phyloP scores from a whole-genome alignment of 2,113 vertebrate genomes.

The Gila orcuttii region DNA sequence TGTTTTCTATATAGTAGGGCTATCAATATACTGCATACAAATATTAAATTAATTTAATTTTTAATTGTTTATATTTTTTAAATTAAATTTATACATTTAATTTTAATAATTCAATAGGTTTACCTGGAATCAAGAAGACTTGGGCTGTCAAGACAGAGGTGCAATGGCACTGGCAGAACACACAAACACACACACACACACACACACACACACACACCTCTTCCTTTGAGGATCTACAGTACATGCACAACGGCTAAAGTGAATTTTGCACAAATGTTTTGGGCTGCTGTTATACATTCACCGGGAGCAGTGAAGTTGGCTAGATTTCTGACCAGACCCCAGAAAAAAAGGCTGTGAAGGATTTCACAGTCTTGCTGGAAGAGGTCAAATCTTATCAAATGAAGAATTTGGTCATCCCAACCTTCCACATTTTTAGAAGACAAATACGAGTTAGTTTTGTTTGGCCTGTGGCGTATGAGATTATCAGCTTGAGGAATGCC shows the following conservation, averaged over 20 bases:
- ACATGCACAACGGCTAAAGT: conserved; percentile 1
- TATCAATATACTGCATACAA: not conserved
- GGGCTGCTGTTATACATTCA: not conserved
- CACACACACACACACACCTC: conserved; percentile 25
- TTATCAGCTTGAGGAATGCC: conserved; percentile 51
- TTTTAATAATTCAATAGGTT: too few relatives aligned
- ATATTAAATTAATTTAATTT: not conserved
- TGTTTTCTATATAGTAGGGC: not conserved
- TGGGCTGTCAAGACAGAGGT: not conserved
- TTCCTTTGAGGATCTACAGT: not conserved
- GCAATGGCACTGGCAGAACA: not conserved
- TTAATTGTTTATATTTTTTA: too few relatives aligned
- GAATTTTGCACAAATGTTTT: conserved; percentile 11
- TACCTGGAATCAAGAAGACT: not conserved
- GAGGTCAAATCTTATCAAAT: conserved; percentile 45
- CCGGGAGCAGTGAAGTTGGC: not conserved
- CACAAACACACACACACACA: too few relatives aligned
- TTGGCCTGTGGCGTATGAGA: conserved; percentile 48
- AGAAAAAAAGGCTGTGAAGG: conserved; percentile 4
- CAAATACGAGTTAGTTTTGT: conserved; percentile 43
- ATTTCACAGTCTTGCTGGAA: not conserved
- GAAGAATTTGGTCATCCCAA: conserved; percentile 44
- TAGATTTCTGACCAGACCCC: not conserved
- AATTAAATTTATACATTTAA: too few relatives aligned
- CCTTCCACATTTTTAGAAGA: conserved; percentile 42